Evolutionary conservation across 2,113 vertebrate species (phyloP).

Genomic region (Rallus limicola): DNA sequence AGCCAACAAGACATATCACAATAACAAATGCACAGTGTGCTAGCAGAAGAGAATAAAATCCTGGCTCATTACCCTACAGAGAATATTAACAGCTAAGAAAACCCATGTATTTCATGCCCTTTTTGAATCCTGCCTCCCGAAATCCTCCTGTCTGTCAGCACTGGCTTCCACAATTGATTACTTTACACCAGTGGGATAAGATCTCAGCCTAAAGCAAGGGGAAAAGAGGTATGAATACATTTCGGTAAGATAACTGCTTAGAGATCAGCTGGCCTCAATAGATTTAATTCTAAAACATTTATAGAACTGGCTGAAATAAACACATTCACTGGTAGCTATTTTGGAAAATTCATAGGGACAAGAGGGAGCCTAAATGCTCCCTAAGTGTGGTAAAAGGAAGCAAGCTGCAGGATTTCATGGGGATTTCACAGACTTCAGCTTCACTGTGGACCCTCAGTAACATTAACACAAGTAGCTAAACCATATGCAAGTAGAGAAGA

Average conservation of each 20-base stretch:
- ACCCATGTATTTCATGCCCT: fast-evolving
- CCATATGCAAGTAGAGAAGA: neutral
- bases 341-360: neutral
- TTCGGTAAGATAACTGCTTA: neutral
- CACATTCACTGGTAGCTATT: neutral
- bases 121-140: neutral
- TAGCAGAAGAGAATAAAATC: neutral
- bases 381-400: neutral
- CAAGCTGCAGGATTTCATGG: neutral
- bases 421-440: neutral
- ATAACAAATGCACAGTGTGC: neutral
- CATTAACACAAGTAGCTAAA: neutral
- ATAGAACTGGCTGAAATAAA: neutral
- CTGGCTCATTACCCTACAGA: neutral
- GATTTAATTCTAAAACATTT: neutral
- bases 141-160: neutral
- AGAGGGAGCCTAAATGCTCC: neutral
- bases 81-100: neutral
- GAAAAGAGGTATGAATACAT: neutral
- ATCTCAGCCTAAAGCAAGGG: neutral
- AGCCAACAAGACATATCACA: neutral
- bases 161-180: neutral
- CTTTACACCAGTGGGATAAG: neutral
- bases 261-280: neutral
- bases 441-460: neutral